Base-by-base conservation (phyloP, 2,113 vertebrate genomes). In the Eurystomus gularis region DNA sequence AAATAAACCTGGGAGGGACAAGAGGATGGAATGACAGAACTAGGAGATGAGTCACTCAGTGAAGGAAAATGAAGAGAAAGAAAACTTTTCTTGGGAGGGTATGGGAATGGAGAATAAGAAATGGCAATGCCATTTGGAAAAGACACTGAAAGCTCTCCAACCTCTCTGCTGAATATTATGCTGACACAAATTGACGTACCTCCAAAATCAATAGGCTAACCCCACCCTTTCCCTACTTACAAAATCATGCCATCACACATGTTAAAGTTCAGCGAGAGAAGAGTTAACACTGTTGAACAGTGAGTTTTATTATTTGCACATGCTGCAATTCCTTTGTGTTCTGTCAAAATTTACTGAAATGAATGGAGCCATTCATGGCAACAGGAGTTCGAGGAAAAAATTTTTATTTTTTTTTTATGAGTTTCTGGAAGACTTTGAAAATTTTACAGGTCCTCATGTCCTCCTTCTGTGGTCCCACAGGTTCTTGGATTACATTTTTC, bases 261-360 rank as follows among this genome's bases (percentile, higher is more conserved):
- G 44, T 28, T 86, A 20, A 81, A 86, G 64, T n/a, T 75, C n/a
- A 92, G 66, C 13, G 44, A 94, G 24, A 95, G 37, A 84, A 76
- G 69, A 84, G 57, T 82, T 93, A 95, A 88, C 15, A 61, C 2
- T 40, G n/a, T 33, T 71, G 57, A 93, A 87, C 13, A 40, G 21
- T 13, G 39, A 75, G 44, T 76, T 93, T 96, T 91, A 93, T 95
- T 85, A 82, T 68, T 90, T 94, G 76, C 88, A 94, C 23, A 37
- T 95, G 86, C 52, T 86, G 33, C 39, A 92, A 82, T 77, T 91
- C 91, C 86, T 93, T 73, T 76, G 86, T 61, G 78, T 82, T 91
- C 75, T 51, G 82, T 85, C 90, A 94, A 91, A 89, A 93, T 68
- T 57, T 64, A 58, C 84, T 76, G 69, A 94, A 89, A 81, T 88